Percentiles rank a stretch among this genome's conserved stretches.
These are phyloP conservation scores for Epicauta chinensis DNA, from an alignment of 1,140 invertebrate genomes.

Conservation along the genomic window DNA sequence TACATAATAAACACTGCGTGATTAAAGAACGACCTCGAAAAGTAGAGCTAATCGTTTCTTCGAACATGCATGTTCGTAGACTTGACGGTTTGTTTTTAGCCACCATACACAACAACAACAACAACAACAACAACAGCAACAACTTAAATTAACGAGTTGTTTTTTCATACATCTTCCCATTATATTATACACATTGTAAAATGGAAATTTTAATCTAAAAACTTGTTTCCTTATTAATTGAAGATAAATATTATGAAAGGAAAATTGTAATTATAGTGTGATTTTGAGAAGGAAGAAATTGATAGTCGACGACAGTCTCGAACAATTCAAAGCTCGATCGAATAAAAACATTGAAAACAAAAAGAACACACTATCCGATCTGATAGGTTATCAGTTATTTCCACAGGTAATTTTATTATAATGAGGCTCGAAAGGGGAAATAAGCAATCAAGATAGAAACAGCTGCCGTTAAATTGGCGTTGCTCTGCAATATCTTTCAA, in stretches of 20 bases:
- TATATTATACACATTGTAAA: no score
- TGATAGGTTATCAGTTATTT: slow-evolving; percentile 19
- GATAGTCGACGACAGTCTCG: no score
- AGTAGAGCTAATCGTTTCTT: slow-evolving; percentile 21
- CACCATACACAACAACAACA: slow-evolving; percentile 8
- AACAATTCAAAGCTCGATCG: no score
- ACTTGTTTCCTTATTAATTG: no score
- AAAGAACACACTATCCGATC: slow-evolving; percentile 8
- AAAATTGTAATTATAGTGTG: no score
- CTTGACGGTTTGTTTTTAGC: slow-evolving; percentile 16
- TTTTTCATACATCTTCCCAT: no score
- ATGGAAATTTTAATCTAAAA: no score
- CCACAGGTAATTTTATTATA: slow-evolving; percentile 22
- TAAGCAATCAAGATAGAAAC: slow-evolving; percentile 19
- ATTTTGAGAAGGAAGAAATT: no score
- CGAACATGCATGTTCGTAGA: slow-evolving; percentile 20
- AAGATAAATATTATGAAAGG: no score
- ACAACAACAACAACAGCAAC: background rate
- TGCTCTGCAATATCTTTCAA: slow-evolving; percentile 10
- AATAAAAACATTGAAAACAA: no score
- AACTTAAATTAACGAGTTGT: no score
- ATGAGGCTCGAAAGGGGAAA: slow-evolving; percentile 21
- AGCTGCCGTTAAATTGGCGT: slow-evolving; percentile 20
- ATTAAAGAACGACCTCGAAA: slow-evolving; percentile 24
- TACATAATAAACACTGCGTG: slow-evolving; percentile 11